These are phyloP conservation scores for Drosophila setifemur DNA, from an alignment of 1,140 invertebrate genomes.

Conservation along the genomic window DNA sequence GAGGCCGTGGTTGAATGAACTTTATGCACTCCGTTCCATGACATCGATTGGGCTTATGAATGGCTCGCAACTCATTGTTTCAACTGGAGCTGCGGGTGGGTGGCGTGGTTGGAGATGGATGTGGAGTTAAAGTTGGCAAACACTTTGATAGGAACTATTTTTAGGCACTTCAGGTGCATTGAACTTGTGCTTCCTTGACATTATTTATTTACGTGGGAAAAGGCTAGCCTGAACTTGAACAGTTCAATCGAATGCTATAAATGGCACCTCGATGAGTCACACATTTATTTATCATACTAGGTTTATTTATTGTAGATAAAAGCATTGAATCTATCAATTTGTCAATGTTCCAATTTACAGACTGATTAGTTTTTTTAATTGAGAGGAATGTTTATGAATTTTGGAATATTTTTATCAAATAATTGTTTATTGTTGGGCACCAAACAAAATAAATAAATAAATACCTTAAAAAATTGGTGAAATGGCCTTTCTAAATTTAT, in stretches of 20 bases:
- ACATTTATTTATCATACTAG: no score
- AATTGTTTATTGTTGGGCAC: no score
- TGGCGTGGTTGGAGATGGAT: constrained; percentile 8
- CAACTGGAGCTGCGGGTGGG: background rate
- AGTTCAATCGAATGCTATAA: background rate
- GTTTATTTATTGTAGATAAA: no score
- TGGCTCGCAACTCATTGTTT: constrained; percentile 15
- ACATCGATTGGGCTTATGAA: constrained; percentile 38
- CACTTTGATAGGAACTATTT: constrained; percentile 36
- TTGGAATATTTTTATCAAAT: no score
- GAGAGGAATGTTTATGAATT: no score
- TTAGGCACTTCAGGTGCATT: constrained; percentile 10
- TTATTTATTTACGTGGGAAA: constrained; percentile 22
- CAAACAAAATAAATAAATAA: no score
- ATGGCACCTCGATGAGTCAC: no score
- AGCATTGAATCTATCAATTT: no score
- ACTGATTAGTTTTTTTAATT: no score
- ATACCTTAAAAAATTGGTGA: background rate
- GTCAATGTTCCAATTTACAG: no score
- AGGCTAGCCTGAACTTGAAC: constrained; percentile 6
- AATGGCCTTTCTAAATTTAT: no score
- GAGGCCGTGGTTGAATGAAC: constrained; percentile 72
- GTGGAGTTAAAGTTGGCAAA: no score
- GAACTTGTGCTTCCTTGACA: constrained; percentile 32
- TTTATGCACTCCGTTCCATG: constrained; percentile 41